Percentiles rank a stretch among this genome's conserved stretches.
phyloP scores from a whole-genome alignment of 1,140 invertebrate species.

The Drosophila carrolli region DNA sequence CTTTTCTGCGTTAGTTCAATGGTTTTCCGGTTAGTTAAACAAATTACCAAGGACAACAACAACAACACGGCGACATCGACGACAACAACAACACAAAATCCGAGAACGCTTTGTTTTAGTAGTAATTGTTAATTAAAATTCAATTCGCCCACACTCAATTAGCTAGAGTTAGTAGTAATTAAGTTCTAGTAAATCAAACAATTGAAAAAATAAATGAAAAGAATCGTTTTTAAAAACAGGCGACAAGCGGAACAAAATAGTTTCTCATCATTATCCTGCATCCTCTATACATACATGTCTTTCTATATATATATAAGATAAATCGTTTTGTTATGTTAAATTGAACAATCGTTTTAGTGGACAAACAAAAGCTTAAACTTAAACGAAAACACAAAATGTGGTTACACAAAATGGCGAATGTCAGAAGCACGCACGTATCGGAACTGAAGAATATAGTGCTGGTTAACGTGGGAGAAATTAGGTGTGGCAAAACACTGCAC shows the following conservation, averaged over 20 bases:
- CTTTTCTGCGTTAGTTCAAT: slow-evolving; percentile 30
- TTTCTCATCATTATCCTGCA: slow-evolving; percentile 67
- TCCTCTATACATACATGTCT: slow-evolving; percentile 47
- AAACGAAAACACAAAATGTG: slow-evolving; percentile 26
- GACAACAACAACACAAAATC: slow-evolving; percentile 37
- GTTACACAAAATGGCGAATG: slow-evolving; percentile 20
- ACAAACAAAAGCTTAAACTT: slow-evolving; percentile 35
- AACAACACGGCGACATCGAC: slow-evolving; percentile 34
- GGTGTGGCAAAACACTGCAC: slow-evolving; percentile 27
- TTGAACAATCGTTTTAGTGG: slow-evolving; percentile 43
- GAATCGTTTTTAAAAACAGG: slow-evolving; percentile 76
- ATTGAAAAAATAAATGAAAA: slow-evolving; percentile 55
- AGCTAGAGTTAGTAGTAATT: slow-evolving; percentile 65
- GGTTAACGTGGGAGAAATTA: slow-evolving; percentile 33
- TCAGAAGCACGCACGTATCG: slow-evolving; percentile 31
- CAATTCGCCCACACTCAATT: slow-evolving; percentile 58
- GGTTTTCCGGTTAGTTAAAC: slow-evolving; percentile 62
- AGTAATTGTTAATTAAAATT: slow-evolving; percentile 44
- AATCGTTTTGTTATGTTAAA: slow-evolving; percentile 46
- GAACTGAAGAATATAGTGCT: slow-evolving; percentile 42
- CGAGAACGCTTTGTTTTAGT: slow-evolving; percentile 47
- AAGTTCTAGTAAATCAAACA: slow-evolving; percentile 60
- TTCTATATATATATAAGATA: slow-evolving; percentile 22
- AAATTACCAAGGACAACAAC: slow-evolving; percentile 44
- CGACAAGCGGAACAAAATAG: slow-evolving; percentile 85